Conservation (phyloP, 2,888 invertebrate genomes). For the Spialia ferax region DNA sequence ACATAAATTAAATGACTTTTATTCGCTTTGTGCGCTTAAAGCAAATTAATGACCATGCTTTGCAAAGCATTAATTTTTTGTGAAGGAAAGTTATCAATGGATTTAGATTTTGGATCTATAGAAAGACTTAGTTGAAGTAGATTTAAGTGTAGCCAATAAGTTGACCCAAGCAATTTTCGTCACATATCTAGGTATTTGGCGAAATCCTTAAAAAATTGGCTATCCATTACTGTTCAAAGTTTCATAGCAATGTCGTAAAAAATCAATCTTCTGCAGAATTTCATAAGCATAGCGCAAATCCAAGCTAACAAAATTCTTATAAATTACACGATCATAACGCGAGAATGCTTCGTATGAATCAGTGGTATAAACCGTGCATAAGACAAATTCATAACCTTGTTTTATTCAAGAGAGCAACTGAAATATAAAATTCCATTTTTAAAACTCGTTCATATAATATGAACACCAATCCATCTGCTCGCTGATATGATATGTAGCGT, state of each 20-base stretch:
- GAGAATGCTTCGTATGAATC: conserved; percentile 28
- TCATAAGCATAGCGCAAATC: conserved; percentile 17
- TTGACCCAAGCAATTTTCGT: neutral
- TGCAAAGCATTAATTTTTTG: too few species aligned
- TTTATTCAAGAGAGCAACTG: conserved; percentile 41
- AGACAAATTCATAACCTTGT: conserved; percentile 41
- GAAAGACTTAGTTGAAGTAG: too few species aligned
- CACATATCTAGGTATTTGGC: neutral
- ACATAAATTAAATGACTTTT: too few species aligned
- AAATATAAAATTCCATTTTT: conserved; percentile 41
- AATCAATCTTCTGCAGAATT: conserved; percentile 3
- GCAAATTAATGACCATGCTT: too few species aligned
- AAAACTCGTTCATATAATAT: conserved; percentile 36
- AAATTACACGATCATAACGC: conserved; percentile 26
- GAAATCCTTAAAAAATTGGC: neutral
- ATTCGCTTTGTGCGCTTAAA: too few species aligned
- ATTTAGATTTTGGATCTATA: too few species aligned
- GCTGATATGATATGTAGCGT: conserved; percentile 38
- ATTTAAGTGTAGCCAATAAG: too few species aligned
- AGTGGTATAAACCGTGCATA: conserved; percentile 33
- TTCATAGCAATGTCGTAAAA: neutral
- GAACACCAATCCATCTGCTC: conserved; percentile 39
- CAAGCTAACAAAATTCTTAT: conserved; percentile 19
- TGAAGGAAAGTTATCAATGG: too few species aligned
- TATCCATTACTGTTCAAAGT: neutral